Conservation (phyloP, 1,140 invertebrate species). For the Drosophila bocqueti region DNA sequence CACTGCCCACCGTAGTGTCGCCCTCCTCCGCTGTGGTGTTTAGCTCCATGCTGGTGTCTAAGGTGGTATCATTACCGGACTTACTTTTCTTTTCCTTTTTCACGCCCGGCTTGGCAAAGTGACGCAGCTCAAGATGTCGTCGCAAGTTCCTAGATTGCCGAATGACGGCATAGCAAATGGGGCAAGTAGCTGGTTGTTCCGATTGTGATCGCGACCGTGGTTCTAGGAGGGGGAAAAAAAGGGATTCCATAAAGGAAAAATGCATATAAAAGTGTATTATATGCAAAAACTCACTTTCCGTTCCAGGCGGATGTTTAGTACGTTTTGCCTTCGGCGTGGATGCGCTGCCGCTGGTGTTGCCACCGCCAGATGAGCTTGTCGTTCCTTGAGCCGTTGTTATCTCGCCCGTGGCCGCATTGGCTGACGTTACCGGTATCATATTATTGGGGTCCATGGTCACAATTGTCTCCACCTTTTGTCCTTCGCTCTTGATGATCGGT, state of each 20-base stretch:
- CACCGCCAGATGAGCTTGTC: conserved; percentile 49
- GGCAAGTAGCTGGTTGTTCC: conserved; percentile 88
- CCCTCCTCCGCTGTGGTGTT: conserved; percentile 70
- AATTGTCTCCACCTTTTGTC: conserved; percentile 80
- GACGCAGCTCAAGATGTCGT: conserved; percentile 86
- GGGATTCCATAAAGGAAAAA: not conserved
- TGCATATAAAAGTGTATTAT: not conserved
- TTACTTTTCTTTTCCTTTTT: conserved; percentile 85
- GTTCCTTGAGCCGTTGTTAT: conserved; percentile 68
- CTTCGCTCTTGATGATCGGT: conserved; percentile 81
- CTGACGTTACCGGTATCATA: conserved; percentile 78
- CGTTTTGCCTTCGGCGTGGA: conserved; percentile 71
- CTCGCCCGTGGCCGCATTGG: conserved; percentile 72
- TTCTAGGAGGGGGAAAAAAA: conserved; percentile 37
- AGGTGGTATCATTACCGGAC: conserved; percentile 73
- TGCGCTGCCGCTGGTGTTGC: conserved; percentile 53
- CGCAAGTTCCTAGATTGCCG: conserved; percentile 87
- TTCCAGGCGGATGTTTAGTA: conserved; percentile 74
- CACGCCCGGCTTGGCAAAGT: conserved; percentile 85
- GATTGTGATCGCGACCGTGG: conserved; percentile 87
- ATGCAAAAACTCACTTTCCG: conserved; percentile 66
- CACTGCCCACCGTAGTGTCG: conserved; percentile 51
- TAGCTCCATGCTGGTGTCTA: conserved; percentile 62
- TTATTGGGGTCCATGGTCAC: conserved; percentile 81
- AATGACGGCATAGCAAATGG: conserved; percentile 87